Conservation (phyloP, 2,888 invertebrate species). For the Xanthorhoe spadicearia region DNA sequence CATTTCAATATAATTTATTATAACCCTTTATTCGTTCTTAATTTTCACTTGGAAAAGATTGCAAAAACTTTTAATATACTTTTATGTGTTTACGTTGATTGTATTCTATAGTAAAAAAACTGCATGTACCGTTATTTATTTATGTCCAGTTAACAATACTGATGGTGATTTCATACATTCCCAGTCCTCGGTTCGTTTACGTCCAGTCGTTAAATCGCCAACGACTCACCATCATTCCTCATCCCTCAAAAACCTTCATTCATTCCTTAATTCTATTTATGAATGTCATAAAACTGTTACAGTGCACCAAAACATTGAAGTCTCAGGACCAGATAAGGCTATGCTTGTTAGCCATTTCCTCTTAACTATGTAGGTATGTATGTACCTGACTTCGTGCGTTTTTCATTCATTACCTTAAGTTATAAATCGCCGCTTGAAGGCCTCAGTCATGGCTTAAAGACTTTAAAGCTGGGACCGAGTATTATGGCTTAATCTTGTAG, state of each 20-base stretch:
- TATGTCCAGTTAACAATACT: background rate
- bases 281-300: constrained; percentile 59
- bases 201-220: constrained; percentile 19
- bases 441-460: too few relatives aligned
- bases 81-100: background rate
- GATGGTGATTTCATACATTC: constrained; percentile 8
- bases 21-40: background rate
- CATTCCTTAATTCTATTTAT: constrained; percentile 66
- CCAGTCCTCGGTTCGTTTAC: constrained; percentile 9
- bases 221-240: constrained; percentile 44
- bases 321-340: background rate
- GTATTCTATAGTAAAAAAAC: background rate
- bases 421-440: too few relatives aligned
- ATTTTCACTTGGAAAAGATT: background rate
- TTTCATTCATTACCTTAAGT: too few relatives aligned
- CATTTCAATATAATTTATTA: background rate
- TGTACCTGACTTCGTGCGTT: too few relatives aligned
- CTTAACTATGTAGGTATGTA: background rate
- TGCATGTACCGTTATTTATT: background rate
- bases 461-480: too few relatives aligned
- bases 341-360: background rate
- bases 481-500: too few relatives aligned
- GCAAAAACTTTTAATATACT: background rate
- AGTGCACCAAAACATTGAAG: constrained; percentile 13
- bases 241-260: constrained; percentile 52